Conservation (phyloP, 2,113 vertebrate genomes). For the Oenanthe oenanthe region DNA sequence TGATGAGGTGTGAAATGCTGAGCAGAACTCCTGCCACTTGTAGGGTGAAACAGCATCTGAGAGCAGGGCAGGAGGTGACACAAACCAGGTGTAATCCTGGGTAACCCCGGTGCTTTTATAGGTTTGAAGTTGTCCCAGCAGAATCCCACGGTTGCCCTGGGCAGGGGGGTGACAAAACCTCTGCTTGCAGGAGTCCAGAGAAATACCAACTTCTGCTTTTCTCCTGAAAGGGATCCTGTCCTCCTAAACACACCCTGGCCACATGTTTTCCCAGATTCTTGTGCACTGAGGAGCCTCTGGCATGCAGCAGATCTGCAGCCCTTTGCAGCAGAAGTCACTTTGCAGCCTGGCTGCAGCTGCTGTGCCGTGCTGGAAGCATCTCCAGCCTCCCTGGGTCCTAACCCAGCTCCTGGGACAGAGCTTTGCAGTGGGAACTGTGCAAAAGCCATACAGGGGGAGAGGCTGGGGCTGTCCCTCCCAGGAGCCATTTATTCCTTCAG, state of each 20-base stretch:
- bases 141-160: background rate
- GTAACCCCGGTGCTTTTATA: conserved; percentile 18
- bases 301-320: background rate
- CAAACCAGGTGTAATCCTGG: background rate
- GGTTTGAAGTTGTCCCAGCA: conserved; percentile 56
- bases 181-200: background rate
- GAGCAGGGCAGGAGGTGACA: background rate
- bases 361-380: background rate
- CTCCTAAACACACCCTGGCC: background rate
- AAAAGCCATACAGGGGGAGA: background rate
- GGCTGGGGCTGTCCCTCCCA: background rate
- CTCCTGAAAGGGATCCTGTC: background rate
- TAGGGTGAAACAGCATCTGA: background rate
- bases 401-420: background rate
- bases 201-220: background rate
- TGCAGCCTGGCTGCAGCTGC: background rate
- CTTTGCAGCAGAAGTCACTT: background rate
- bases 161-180: conserved; percentile 14
- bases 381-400: background rate
- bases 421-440: background rate
- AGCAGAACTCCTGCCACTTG: background rate
- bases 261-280: background rate
- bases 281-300: background rate
- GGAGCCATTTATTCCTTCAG: background rate
- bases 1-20: background rate